Evolutionary conservation across 2,113 vertebrate species (phyloP), one percentile per base, ranked within the genome.

Genomic region (Phaetusa simplex): DNA sequence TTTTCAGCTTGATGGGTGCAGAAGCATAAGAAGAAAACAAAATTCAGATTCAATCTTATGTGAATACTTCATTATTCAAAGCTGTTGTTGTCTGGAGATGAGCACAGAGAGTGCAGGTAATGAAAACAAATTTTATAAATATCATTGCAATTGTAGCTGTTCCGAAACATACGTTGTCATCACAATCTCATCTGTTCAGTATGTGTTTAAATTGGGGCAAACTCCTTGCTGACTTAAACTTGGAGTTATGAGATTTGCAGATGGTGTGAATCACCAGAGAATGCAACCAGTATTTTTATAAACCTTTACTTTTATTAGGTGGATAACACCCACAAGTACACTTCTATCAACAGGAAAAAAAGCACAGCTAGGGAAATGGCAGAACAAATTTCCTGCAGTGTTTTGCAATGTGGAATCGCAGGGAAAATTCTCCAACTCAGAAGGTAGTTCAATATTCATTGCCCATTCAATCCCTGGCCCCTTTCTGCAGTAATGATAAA

Each of bases 111-210:
- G 58, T 69, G n/a, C 2, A 29, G 58, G 16, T 78, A 95, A 92
- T 77, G 22, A 78, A 95, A 82, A 38, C 61, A 55, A 67, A 56
- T 74, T 72, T 94, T 87, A 74, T 82, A 95, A 85, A 93, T 95
- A 85, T 24, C 45, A 47, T 77, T 85, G 69, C 58, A 82, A 1
- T 59, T 71, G 76, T 86, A 76, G 38, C 65, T 59, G 7, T 71
- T 40, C 32, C 86, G 91, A 86, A 96, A 67, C 29, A 24, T 34
- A 50, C 15, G 3, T 55, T 88, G 65, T 69, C 59, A 89, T 92
- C 85, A 32, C 4, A 13, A 36, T 76, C 56, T 93, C 40, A 52
- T 93, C 65, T 66, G 49, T 86, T 56, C 50, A 17, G 38, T 78
- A 43, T 30, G 20, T 88, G 42, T 78, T 59, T 86, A 93, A 93